phyloP scores from a whole-genome alignment of 2,113 vertebrate genomes.

The Empidonax alnorum region DNA sequence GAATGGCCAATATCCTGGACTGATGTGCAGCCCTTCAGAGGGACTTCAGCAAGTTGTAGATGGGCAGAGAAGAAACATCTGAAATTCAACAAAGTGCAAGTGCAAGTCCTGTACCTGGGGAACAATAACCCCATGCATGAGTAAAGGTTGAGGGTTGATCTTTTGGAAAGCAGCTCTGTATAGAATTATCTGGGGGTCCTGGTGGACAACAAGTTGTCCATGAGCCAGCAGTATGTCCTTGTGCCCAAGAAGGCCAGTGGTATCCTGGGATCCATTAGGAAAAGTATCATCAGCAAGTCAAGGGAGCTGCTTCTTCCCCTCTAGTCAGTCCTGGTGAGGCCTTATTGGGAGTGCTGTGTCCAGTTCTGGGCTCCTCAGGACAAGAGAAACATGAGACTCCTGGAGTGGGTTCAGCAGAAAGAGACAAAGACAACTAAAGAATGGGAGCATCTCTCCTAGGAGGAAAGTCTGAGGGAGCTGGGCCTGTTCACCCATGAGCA shows the following conservation, averaged over 20 bases:
- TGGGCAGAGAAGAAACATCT: neutral
- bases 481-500: neutral
- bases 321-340: neutral
- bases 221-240: neutral
- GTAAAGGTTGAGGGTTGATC: neutral
- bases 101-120: neutral
- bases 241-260: neutral
- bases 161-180: neutral
- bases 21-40: neutral
- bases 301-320: neutral
- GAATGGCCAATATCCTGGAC: neutral
- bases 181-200: neutral
- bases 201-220: neutral
- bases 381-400: neutral
- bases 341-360: neutral
- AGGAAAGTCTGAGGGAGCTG: neutral
- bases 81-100: neutral
- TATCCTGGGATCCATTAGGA: neutral
- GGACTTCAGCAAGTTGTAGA: neutral
- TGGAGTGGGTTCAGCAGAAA: neutral
- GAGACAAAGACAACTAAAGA: neutral
- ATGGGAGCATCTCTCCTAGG: neutral
- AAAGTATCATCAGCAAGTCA: neutral
- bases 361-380: neutral
- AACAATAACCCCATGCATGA: neutral